Conservation (phyloP, 1,140 invertebrate genomes). For the Leucophenga varia region DNA sequence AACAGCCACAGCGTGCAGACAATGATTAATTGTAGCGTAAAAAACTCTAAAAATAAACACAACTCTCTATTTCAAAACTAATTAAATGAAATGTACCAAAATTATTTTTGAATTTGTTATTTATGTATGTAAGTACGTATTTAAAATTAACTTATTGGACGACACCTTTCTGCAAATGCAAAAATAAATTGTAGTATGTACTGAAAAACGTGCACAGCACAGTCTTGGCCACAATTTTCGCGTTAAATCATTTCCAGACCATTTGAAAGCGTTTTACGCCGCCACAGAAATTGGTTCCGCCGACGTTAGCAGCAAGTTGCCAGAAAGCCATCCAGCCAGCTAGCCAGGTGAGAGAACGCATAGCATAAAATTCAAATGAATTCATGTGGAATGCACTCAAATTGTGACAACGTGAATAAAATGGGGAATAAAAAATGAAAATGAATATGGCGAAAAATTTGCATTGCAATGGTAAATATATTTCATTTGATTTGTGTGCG, state of each 20-base stretch:
- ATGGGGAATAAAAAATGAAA: no score
- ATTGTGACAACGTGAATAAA: no score
- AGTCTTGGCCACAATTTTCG: constrained; percentile 45
- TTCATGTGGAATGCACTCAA: not conserved
- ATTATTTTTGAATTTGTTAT: constrained; percentile 14
- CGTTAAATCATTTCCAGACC: constrained; percentile 53
- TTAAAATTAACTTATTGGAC: not conserved
- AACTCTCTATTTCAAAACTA: constrained; percentile 35
- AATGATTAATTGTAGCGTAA: constrained; percentile 46
- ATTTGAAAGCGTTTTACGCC: constrained; percentile 45
- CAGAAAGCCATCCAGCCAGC: no score
- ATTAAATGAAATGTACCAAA: constrained; percentile 26
- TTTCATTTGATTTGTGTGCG: constrained; percentile 1
- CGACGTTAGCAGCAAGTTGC: no score
- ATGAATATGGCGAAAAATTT: no score
- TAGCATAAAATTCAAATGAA: not conserved
- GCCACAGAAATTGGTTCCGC: constrained; percentile 9
- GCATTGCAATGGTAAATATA: constrained; percentile 29
- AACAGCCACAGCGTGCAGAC: no score
- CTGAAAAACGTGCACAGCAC: no score
- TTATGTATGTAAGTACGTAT: constrained; percentile 16
- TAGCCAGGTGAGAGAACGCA: constrained; percentile 15
- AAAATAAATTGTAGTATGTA: no score
- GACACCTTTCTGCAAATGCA: constrained; percentile 34
- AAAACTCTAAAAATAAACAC: constrained; percentile 29